Base-by-base conservation (phyloP, 2,797 vertebrate species). In the Agapornis canus region DNA sequence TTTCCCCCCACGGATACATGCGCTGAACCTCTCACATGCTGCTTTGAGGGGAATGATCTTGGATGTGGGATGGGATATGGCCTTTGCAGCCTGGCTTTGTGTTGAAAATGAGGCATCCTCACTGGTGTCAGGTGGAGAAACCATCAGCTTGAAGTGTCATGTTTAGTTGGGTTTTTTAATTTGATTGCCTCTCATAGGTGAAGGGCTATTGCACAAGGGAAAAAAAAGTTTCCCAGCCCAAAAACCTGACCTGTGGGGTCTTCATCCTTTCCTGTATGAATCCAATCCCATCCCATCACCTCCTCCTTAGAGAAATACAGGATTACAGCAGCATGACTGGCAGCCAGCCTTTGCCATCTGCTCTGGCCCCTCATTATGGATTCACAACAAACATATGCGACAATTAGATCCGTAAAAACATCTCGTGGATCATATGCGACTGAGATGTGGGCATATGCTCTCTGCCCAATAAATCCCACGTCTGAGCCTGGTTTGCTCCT, bases 311-410 rank as follows among this genome's bases (percentile, higher is more conserved):
- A 70, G 48, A 27, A 65, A 9, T 1, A 20, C 22, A 20, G 64
- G 2, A 29, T 39, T 31, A 22, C 1, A 10, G 73, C 77, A 93
- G 88, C 13, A 9, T 25, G 66, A 68, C 89, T 97, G 84, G 86
- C 88, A 94, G 60, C 72, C 73, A 95, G 95, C 92, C 94, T 83
- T 85, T 77, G 81, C 95, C 97, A 97, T 97, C 96, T 97, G 96
- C 96, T 97, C 94, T 54, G 75, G 89, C 91, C 92, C 82, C 90
- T 97, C 95, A 73, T 97, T 96, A 95, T 3, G 6, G 92, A 97
- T 97, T 97, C 96, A 35, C 90, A 89, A 92, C 94, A 94, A 97
- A 95, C 90, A 95, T 72, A 86, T 59, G 79, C n/a, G 82, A 89
- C 95, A 96, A 93, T 96, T 93, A 95, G 80, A 97, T 87, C 92